Base-by-base conservation (phyloP, 2,797 vertebrate genomes). In the Pantherophis alleghaniensis region DNA sequence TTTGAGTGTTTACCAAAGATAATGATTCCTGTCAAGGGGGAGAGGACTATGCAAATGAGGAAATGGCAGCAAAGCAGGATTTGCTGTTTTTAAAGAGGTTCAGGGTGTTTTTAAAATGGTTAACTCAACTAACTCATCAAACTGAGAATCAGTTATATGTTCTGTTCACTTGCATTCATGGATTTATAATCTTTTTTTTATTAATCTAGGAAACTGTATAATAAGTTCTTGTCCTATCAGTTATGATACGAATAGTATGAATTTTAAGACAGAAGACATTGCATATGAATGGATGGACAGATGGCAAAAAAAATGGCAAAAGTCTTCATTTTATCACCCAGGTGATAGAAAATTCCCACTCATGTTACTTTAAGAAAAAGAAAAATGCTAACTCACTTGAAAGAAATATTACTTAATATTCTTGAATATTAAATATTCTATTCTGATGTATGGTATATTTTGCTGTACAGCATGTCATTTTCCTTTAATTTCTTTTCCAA, bases 81-180 rank as follows among this genome's bases (percentile, higher is more conserved):
- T 92, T 91, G 90, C 94, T 91, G 88, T 88, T 92, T 91, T 57
- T 53, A 89, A 93, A 28, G 2, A 3, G 93, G 59, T 1, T 59
- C 7, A 57, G 93, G 91, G 88, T 95, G 97, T 97, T 66, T 66
- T 66, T 98, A 97, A 97, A 98, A 97, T 95, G 93, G 93, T 97
- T 98, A 98, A 98, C 96, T 53, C 97, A 98, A 98, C 97, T 96
- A 93, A 96, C 96, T 96, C 95, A 96, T 96, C 96, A 97, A 95
- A 96, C 98, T 97, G 97, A 98, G 98, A 98, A 98, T 98, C 98
- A 98, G 98, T 98, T 98, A 98, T 97, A 96, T 87, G 60, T 98
- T 97, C 97, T 97, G 97, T 98, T 98, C 97, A 98, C 98, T 97
- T 4, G 97, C 97, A 95, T 97, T 98, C 97, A 97, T 94, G 96